Conservation (phyloP, 2,888 invertebrate species). For the Ernsta delagoae region DNA sequence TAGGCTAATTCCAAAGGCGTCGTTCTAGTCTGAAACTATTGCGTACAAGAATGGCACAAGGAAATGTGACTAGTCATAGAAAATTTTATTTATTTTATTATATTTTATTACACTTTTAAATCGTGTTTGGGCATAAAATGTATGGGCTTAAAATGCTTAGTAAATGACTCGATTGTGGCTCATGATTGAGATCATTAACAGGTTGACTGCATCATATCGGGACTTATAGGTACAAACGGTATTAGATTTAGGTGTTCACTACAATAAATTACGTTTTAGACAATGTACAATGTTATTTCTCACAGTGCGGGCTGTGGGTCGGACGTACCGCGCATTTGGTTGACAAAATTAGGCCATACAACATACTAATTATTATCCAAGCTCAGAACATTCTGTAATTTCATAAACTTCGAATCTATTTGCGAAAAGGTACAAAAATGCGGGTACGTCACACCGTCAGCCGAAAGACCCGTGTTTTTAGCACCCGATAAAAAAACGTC, state of each 20-base stretch:
- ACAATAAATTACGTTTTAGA: conserved; percentile 43
- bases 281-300: conserved; percentile 42
- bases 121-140: conserved; percentile 40
- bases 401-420: conserved; percentile 28
- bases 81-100: not conserved
- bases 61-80: conserved; percentile 58
- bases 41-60: conserved; percentile 60
- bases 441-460: conserved; percentile 58
- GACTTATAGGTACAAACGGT: conserved; percentile 42
- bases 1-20: conserved; percentile 16
- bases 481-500: conserved; percentile 60
- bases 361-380: not conserved
- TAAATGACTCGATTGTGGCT: conserved; percentile 70
- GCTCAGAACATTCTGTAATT: not conserved
- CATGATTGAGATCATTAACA: conserved; percentile 76
- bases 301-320: conserved; percentile 42
- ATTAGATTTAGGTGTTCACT: conserved; percentile 41
- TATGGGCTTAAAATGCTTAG: conserved; percentile 58
- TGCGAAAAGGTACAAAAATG: conserved; percentile 56
- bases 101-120: conserved; percentile 4
- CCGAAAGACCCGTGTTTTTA: conserved; percentile 51
- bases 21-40: conserved; percentile 30
- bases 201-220: conserved; percentile 57
- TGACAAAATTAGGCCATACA: conserved; percentile 45
- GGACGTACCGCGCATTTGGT: conserved; percentile 68